Base-by-base conservation (phyloP, 2,888 invertebrate species). In the Erynnis tages region DNA sequence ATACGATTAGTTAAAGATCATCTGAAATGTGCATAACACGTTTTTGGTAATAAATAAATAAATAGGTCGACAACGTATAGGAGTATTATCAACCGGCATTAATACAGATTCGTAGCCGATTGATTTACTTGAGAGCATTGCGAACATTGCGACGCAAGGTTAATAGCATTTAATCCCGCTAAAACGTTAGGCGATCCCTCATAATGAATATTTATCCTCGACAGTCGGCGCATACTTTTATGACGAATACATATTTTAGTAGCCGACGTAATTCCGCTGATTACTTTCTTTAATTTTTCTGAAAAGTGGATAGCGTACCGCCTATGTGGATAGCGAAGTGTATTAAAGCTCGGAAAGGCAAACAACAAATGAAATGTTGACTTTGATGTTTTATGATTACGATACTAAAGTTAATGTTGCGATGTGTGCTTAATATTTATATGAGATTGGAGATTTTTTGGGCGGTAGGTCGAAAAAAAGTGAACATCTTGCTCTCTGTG, bases 241-340 rank as follows among this genome's bases (percentile, higher is more conserved):
- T 83, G 85, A 85, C 83, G 85, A 75, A 87, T 89, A 87, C 88
- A 89, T 89, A 87, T 88, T 89, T 88, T 84, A 88, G 87, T 87
- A 86, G 86, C 82, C 73, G 55, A 57, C 77, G 86, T 89, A 86
- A 88, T 89, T 82, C 66, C 78, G 79, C 83, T 89, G 88, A 89
- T 89, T 86, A 82, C 87, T 82, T 87, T 85, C 85, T 86, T 86
- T 87, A 88, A 88, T 88, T 85, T 82, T 81, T 83, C 73, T 79
- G 76, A 78, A 82, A 85, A 84, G 43, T 52, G 35, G 43, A 44
- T 44, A 37, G 19, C 77, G 71, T 57, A 55, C 54, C 56, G 59
- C 60, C 59, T 66, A 61, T 66, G 59, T 67, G 67, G 67, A 65
- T 76, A 79, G 43, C 50, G 44, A 30, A 82, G 79, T 84, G 78